Base-by-base conservation (phyloP, 1,140 invertebrate species). In the Venturia canescens region DNA sequence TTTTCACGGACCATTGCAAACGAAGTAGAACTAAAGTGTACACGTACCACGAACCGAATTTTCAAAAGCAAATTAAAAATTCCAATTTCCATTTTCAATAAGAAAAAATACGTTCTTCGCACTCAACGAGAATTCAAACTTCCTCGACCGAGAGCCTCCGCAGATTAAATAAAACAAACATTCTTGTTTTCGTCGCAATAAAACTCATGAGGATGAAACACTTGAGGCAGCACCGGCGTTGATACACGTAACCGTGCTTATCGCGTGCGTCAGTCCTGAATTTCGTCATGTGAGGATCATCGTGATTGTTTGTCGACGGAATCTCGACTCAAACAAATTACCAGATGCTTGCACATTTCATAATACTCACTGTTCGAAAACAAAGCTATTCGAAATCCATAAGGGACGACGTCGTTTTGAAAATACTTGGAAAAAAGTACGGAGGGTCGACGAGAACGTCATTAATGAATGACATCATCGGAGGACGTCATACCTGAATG, bases 401-500 rank as follows among this genome's bases (percentile, higher is more conserved):
- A 21, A 53, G 50, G 16, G 7, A 53, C 7, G 6, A 53, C 50
- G 50, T 21, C 18, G 16, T n/a, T n/a, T n/a, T n/a, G n/a, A n/a
- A 21, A 16, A 53, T 18, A n/a, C 18, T 18, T n/a, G 18, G 1
- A 18, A 53, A 53, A 53, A 53, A 1, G 1, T 3, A n/a, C 7
- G 3, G 11, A 53, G n/a, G 4, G 50, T 3, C 3, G 0, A n/a
- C 16, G 11, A 0, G 18, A 53, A 53, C 50, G 50, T 53, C 50
- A 53, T 53, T 9, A n/a, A 53, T 1, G 50, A 53, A 9, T 9
- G 38, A 44, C n/a, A n/a, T 53, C 50, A 21, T n/a, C 3, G n/a
- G n/a, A 31, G 34, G 67, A 34, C 67, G 67, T 70, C 67, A 70
- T 34, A 31, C 27, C 67, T 15, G 31, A 18, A 21, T 70, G 67